Base-by-base conservation (phyloP, 2,888 invertebrate species). In the Cantharis nigra region DNA sequence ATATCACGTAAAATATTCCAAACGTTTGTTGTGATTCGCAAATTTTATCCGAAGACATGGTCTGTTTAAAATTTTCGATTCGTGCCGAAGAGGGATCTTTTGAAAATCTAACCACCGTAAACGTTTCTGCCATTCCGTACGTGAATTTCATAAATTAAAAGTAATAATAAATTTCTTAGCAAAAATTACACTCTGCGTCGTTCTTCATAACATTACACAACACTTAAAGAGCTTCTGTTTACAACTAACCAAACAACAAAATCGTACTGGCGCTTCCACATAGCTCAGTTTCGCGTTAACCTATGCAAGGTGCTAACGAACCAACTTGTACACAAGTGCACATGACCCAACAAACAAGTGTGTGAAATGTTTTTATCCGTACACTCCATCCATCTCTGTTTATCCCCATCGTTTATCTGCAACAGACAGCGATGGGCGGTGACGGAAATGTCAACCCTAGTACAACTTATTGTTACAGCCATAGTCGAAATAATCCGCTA, bases 61-160 rank as follows among this genome's bases (percentile, higher is more conserved):
- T 86, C 69, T 82, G 83, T 83, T 88, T 88, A 72, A 87, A 84
- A 78, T 85, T 85, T 80, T 89, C 89, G 69, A 89, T 89, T 81
- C 86, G 85, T 30, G 87, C 87, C 71, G 86, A 82, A 49, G 88
- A 87, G 63, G 87, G 85, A 78, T 89, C 88, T 81, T 87, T 85
- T 30, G 89, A 87, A 85, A 89, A 89, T 77, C 87, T 87, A 80
- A 89, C 89, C 30, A 88, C 88, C 20, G 88, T 87, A 82, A 87
- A 88, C 75, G 87, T 87, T 82, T 88, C 88, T 75, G 88, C 87
- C 89, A 89, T 89, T 83, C 85, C 80, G 79, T 26, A 23, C 20
- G 20, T 67, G 20, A 23, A n/a, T 26, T 67, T 67, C 20, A 67
- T 67, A 67, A n/a, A 67, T 67, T 18, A 67, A n/a, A 23, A 67